Evolutionary conservation across 2,797 vertebrate species (phyloP), one percentile per base, ranked within the genome.

Genomic region (Lerista edwardsae): DNA sequence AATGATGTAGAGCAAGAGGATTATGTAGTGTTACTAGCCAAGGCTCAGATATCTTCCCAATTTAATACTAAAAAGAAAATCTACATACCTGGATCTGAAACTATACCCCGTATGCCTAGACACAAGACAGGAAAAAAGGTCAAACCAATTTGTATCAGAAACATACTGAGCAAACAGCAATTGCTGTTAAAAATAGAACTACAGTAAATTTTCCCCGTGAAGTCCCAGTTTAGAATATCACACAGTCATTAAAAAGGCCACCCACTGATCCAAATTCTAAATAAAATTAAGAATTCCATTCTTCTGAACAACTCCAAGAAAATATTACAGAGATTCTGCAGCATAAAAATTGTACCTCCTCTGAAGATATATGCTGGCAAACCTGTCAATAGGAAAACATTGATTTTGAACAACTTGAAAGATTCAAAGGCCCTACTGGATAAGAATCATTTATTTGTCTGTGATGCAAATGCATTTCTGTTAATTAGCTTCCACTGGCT

Each of bases 231-330:
- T 78, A 21, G 71, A 86, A 92, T 90, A 75, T 34, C 80, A 12
- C 61, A 61, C 2, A 84, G 51, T 84, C 59, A 75, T 88, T 88
- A 89, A 81, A 85, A 88, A 84, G 55, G 19, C 34, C 59, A 82
- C 14, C 14, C 39, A 87, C 76, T 79, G 64, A 79, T 68, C 78
- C 1, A 86, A 87, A 68, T 88, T 88, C 59, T 72, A 27, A 77
- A 83, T 85, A 89, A 78, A 82, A 7, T 3, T 41, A 84, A 41
- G n/a, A 88, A 75, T 91, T 90, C 78, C 4, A 55, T 2, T 91
- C 57, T 83, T 90, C 14, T 17, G 14, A 5, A 1, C 11, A 84
- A 25, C 5, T 90, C 80, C 87, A 87, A 77, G 36, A 88, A 83
- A 11, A 57, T 68, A 59, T 68, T 76, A 47, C 39, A 68, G 72